Evolutionary conservation across 2,113 vertebrate genomes (phyloP), one percentile per base, ranked within the genome.

Genomic region (Cololabis saira): DNA sequence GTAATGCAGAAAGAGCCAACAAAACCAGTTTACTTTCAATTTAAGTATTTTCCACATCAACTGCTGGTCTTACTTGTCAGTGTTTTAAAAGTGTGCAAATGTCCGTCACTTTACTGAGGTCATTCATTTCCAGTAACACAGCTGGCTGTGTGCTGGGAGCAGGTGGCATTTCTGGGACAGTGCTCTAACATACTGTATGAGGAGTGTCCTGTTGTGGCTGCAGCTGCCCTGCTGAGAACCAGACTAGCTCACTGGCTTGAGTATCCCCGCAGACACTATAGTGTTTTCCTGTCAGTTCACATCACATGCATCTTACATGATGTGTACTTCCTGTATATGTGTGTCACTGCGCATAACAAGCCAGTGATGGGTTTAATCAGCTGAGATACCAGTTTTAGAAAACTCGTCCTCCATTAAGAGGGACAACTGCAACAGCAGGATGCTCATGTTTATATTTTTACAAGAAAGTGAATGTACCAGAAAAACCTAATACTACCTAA

Each of bases 201-300:
- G 54, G 60, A 76, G 68, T 76, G 69, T 82, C 82, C 80, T 78
- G 74, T 37, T 37, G 33, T 37, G 33, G 33, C 33, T 37, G 33
- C 33, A 37, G 5, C 42, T 12, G 74, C 64, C 57, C 27, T 30
- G 61, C 68, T 72, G 64, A 72, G 47, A 77, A 61, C 65, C 55
- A 57, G 81, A 86, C 82, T 65, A 44, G 76, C 74, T 80, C 70
- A 76, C 45, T 87, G 88, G 83, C 90, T 90, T 83, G 82, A 85
- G 90, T 89, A 87, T 84, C 85, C 73, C 47, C 67, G 57, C 22
- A 13, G 78, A 75, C 65, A 53, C 69, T 85, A 80, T n/a, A 90
- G 89, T 89, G 89, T 89, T 66, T 79, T 6, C n/a, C 75, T 90
- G 91, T 90, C 90, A 89, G 70, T 52, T 87, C 82, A 51, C 58